Evolutionary conservation across 2,888 invertebrate species (phyloP).

Genomic region (Apodemia duryi): DNA sequence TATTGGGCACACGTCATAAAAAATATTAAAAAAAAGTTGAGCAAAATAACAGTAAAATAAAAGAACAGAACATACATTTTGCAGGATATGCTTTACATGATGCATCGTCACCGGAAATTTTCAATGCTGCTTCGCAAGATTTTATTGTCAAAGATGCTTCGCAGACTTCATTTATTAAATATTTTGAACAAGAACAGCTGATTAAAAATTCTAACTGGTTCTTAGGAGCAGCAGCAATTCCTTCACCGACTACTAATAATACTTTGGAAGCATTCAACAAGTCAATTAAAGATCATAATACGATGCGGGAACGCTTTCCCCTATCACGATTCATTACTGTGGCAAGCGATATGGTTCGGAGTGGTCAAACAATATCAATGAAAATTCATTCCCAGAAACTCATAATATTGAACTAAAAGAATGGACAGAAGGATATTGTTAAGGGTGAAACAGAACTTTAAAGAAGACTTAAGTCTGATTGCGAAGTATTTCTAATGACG

Average conservation of each 20-base stretch:
- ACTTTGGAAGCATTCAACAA: conserved; percentile 8
- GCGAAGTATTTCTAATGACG: not conserved
- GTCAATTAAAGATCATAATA: not conserved
- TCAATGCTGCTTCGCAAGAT: conserved; percentile 1
- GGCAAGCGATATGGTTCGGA: not conserved
- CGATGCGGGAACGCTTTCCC: conserved; percentile 1
- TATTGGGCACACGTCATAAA: conserved; percentile 27
- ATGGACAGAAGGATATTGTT: not conserved
- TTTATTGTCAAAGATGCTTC: conserved; percentile 1
- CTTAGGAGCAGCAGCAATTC: conserved; percentile 8
- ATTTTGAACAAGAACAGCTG: conserved; percentile 2
- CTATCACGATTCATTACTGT: not conserved
- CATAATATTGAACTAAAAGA: too few species aligned
- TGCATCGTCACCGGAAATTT: not conserved
- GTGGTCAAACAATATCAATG: not conserved
- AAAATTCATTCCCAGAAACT: too few species aligned
- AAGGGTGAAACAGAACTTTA: not conserved
- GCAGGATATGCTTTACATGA: not conserved
- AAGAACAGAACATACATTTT: not conserved
- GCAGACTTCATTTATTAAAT: not conserved
- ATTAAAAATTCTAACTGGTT: not conserved
- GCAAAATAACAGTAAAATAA: not conserved
- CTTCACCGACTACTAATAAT: not conserved
- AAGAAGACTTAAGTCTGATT: not conserved
- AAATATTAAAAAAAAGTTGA: conserved; percentile 15